phyloP scores from a whole-genome alignment of 2,797 vertebrate genomes.

The Rhodeus uyekii region DNA sequence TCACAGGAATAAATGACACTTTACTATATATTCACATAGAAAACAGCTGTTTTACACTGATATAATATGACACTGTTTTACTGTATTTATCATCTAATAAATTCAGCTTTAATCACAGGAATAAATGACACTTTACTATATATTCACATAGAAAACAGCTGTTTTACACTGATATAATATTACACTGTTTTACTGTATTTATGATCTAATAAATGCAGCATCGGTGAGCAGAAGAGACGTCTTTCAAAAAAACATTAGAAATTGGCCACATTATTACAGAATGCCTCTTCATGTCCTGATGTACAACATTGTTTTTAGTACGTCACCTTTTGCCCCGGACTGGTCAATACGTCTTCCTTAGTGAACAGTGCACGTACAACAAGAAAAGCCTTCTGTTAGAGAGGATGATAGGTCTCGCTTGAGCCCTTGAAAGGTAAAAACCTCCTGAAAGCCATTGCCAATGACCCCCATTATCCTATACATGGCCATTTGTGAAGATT shows the following conservation, averaged over 20 bases:
- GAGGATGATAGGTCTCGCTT: slow-evolving; percentile 47
- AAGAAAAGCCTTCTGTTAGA: slow-evolving; percentile 32
- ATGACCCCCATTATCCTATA: slow-evolving; percentile 79
- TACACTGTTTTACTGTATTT: too few relatives aligned
- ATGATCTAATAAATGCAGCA: too few relatives aligned
- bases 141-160: too few relatives aligned
- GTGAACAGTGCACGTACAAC: slow-evolving; percentile 1
- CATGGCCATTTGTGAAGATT: slow-evolving; percentile 64
- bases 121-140: too few relatives aligned
- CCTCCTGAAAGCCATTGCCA: slow-evolving; percentile 63
- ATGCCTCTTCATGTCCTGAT: neutral
- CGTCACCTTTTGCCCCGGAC: neutral
- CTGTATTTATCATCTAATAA: too few relatives aligned
- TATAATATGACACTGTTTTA: too few relatives aligned
- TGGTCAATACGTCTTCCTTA: slow-evolving; percentile 11
- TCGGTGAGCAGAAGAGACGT: neutral
- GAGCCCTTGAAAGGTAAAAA: slow-evolving; percentile 22
- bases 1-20: too few relatives aligned
- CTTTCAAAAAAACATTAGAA: neutral
- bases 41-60: too few relatives aligned
- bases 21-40: too few relatives aligned
- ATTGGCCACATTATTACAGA: neutral
- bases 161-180: too few relatives aligned
- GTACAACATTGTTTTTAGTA: neutral
- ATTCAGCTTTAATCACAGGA: too few relatives aligned